Conservation (phyloP, 64 coral and sea anemone species). For the Acropora yongei region DNA sequence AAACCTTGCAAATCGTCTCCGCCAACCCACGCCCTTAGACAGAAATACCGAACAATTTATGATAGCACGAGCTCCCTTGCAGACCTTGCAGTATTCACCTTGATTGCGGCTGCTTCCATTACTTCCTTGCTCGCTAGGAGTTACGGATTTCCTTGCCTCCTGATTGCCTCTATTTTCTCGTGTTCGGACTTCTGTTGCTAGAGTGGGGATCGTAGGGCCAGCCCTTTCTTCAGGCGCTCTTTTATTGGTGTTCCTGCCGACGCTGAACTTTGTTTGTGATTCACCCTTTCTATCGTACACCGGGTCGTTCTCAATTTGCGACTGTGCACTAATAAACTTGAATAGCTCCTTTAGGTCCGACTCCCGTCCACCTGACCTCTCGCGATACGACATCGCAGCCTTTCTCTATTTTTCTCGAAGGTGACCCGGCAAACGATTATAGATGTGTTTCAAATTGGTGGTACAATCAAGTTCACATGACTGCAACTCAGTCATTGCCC, state of each 20-base stretch:
- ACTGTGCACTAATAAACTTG: conserved; percentile 6
- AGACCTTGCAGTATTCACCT: conserved; percentile 17
- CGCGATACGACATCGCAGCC: conserved; percentile 43
- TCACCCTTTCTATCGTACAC: too few relatives aligned
- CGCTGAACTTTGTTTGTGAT: too few relatives aligned
- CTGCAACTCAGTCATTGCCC: conserved; percentile 43
- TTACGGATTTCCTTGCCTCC: neutral
- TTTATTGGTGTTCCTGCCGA: too few relatives aligned
- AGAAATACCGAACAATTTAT: neutral
- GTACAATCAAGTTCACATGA: conserved; percentile 78
- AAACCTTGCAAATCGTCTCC: neutral
- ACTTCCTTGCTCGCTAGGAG: neutral
- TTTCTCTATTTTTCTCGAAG: conserved; percentile 67
- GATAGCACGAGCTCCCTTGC: neutral
- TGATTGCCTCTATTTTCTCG: too few relatives aligned
- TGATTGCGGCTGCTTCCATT: neutral
- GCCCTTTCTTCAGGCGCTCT: too few relatives aligned
- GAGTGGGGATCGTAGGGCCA: too few relatives aligned
- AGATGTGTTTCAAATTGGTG: conserved; percentile 60
- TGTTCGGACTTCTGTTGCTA: too few relatives aligned
- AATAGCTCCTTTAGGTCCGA: conserved; percentile 47
- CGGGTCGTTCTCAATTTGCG: too few relatives aligned
- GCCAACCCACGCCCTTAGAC: neutral
- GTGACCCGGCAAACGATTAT: conserved; percentile 58
- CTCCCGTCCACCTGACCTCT: conserved; percentile 34